Percentiles rank a stretch among this genome's conserved stretches.
phyloP scores from a whole-genome alignment of 2,888 invertebrate species.

The Heliconius ismenius region DNA sequence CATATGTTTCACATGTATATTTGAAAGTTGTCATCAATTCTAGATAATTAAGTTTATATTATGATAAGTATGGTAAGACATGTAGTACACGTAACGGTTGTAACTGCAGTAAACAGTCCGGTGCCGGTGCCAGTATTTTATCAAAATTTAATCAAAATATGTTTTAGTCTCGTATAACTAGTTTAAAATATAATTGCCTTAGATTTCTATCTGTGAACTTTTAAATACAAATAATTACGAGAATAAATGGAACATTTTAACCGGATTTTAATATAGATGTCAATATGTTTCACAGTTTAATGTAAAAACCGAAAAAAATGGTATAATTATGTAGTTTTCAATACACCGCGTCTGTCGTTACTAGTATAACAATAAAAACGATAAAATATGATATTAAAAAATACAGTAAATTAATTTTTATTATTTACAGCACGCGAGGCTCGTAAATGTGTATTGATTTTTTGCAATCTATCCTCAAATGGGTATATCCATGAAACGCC shows the following conservation, averaged over 20 bases:
- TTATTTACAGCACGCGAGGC: conserved; percentile 5
- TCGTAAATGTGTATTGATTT: conserved; percentile 5
- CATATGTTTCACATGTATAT: background rate
- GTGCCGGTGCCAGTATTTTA: conserved; percentile 7
- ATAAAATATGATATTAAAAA: conserved; percentile 16
- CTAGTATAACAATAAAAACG: conserved; percentile 14
- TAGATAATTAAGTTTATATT: conserved; percentile 15
- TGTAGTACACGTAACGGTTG: conserved; percentile 17
- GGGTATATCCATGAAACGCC: conserved; percentile 11
- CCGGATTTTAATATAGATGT: conserved; percentile 6
- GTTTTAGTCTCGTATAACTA: conserved; percentile 7
- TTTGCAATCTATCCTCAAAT: conserved; percentile 19
- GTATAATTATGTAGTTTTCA: conserved; percentile 15
- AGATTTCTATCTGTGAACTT: conserved; percentile 3
- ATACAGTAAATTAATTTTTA: conserved; percentile 11
- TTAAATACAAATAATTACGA: conserved; percentile 6
- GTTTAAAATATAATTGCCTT: conserved; percentile 15
- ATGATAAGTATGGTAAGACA: conserved; percentile 16
- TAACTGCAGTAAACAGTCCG: conserved; percentile 11
- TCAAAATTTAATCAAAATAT: conserved; percentile 11
- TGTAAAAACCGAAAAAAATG: background rate
- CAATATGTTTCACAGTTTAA: conserved; percentile 17
- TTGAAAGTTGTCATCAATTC: conserved; percentile 12
- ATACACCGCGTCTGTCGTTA: conserved; percentile 9
- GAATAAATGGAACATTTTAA: background rate